Conservation (phyloP, 2,797 vertebrate species). For the Xiphorhynchus erythropygius region DNA sequence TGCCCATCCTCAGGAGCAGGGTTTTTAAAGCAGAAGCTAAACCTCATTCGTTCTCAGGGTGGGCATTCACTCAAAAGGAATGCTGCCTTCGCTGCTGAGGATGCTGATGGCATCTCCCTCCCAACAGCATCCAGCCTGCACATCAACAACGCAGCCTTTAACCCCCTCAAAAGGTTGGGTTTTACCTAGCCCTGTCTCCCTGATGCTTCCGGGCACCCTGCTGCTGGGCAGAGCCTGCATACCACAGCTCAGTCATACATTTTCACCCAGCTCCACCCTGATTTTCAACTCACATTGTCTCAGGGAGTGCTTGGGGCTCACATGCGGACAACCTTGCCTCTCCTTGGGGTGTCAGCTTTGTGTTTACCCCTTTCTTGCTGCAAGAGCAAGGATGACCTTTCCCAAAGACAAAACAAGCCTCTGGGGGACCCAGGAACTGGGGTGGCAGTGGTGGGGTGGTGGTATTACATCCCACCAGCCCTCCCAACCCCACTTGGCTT, state of each 20-base stretch:
- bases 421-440: background rate
- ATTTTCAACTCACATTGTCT: background rate
- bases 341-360: background rate
- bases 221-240: accelerated
- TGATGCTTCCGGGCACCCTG: background rate
- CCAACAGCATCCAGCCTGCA: background rate
- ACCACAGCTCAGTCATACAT: accelerated
- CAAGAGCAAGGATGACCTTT: background rate
- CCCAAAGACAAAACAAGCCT: background rate
- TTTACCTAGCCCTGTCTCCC: background rate
- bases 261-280: accelerated
- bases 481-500: too few relatives aligned
- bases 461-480: background rate
- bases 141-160: accelerated
- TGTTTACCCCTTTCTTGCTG: background rate
- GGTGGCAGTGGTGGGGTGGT: too few relatives aligned
- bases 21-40: background rate
- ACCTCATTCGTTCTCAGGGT: background rate
- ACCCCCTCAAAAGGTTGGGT: background rate
- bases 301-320: background rate
- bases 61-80: background rate
- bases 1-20: background rate
- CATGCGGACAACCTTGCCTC: accelerated
- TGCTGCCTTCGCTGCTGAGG: background rate
- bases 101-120: background rate